Conservation (phyloP, 2,888 invertebrate species). For the Stomorhina lunata region DNA sequence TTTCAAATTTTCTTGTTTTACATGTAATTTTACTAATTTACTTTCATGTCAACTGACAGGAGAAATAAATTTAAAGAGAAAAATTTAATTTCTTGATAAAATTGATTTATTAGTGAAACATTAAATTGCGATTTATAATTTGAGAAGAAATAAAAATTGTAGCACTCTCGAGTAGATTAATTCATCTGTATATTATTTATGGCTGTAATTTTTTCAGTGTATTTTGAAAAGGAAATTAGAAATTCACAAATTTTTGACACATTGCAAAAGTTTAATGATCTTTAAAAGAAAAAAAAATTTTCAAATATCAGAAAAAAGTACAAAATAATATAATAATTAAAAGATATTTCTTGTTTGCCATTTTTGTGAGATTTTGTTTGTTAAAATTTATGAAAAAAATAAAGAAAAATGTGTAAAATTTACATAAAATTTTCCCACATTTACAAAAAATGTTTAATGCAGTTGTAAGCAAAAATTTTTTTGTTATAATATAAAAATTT, state of each 20-base stretch:
- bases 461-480: constrained; percentile 51
- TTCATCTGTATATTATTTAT: not conserved
- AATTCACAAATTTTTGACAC: not conserved
- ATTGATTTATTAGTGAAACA: constrained; percentile 24
- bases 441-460: constrained; percentile 40
- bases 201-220: no score
- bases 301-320: not conserved
- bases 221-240: not conserved
- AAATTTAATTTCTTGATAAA: not conserved
- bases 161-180: no score
- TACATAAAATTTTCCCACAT: constrained; percentile 61
- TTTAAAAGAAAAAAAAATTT: not conserved
- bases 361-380: not conserved
- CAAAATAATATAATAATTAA: not conserved
- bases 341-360: not conserved
- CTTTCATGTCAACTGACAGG: constrained; percentile 56
- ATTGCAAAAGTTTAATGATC: not conserved
- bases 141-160: no score
- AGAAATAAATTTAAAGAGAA: constrained; percentile 40
- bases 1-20: not conserved
- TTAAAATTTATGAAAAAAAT: not conserved
- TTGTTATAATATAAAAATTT: no score
- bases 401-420: constrained; percentile 6
- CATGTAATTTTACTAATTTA: constrained; percentile 47
- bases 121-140: constrained; percentile 42